phyloP scores from a whole-genome alignment of 2,888 invertebrate genomes.

The Embidobia sp. region DNA sequence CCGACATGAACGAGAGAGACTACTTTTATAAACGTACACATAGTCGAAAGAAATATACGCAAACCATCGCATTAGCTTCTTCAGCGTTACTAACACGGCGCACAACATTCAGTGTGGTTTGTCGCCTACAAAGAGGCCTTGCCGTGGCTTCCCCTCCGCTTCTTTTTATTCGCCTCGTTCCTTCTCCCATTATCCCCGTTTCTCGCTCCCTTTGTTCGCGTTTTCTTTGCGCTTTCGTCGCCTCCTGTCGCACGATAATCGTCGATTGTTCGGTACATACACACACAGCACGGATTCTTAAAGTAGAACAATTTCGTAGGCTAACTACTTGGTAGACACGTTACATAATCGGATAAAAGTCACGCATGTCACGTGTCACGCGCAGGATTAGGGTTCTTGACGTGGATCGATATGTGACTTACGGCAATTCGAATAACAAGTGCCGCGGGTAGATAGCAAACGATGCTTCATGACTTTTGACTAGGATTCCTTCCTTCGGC shows the following conservation, averaged over 20 bases:
- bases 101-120: slow-evolving; percentile 40
- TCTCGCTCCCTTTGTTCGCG: slow-evolving; percentile 4
- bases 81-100: slow-evolving; percentile 27
- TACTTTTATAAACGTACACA: slow-evolving; percentile 57
- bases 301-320: slow-evolving; percentile 60
- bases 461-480: slow-evolving; percentile 64
- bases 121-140: slow-evolving; percentile 19
- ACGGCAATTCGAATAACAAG: slow-evolving; percentile 48
- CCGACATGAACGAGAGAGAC: slow-evolving; percentile 56
- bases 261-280: slow-evolving; percentile 49
- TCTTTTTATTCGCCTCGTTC: not conserved
- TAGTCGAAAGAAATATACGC: slow-evolving; percentile 58
- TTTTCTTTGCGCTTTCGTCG: slow-evolving; percentile 17
- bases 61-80: slow-evolving; percentile 39
- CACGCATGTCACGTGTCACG: slow-evolving; percentile 58
- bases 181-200: no score
- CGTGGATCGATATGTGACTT: slow-evolving; percentile 64
- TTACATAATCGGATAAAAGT: slow-evolving; percentile 57
- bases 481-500: slow-evolving; percentile 57
- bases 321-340: slow-evolving; percentile 63
- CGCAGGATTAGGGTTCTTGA: slow-evolving; percentile 63
- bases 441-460: slow-evolving; percentile 58
- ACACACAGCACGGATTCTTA: slow-evolving; percentile 54
- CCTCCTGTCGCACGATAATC: slow-evolving; percentile 33
- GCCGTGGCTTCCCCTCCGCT: slow-evolving; percentile 2